Base-by-base conservation (phyloP, 1,140 invertebrate species). In the Drosophila repletoides region DNA sequence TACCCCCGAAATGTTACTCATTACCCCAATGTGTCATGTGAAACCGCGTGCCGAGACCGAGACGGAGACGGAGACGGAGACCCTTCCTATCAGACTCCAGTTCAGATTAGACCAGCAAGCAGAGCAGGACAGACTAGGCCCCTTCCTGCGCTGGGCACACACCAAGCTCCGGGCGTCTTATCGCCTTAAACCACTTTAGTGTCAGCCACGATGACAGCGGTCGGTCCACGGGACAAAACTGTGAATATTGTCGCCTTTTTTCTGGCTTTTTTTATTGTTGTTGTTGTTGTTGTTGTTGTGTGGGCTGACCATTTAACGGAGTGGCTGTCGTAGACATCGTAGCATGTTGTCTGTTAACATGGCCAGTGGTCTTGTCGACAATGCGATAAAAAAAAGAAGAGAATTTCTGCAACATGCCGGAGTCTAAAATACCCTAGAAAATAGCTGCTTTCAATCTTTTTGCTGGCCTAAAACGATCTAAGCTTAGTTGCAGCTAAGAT, bases 151-250 rank as follows among this genome's bases (percentile, higher is more conserved):
- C n/a, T n/a, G n/a, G n/a, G 29, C 2, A 26, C 38, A 14, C 29
- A 19, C n/a, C 29, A 51, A 55, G 59, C 76, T 72, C 67, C 67
- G 46, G 80, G 75, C 76, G 52, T 86, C 80, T 86, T 86, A 86
- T 86, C 80, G 76, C 81, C 81, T 63, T 86, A 87, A 87, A 88
- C 75, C 86, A 88, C 80, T 88, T 88, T 84, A 76, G 84, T 88
- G 84, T 84, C 86, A 88, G 81, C 63, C 73, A 41, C 67, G 84
- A 67, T 88, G 84, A 88, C 84, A 88, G 76, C 84, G 84, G 84
- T 86, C 81, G 55, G 63, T 63, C 51, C 34, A 24, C 5, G 12
- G 24, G 24, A 38, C 24, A 19, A 48, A 49, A 65, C 66, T 76
- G 77, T 84, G 77, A 72, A 86, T 73, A 87, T 86, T 86, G 76